phyloP scores from a whole-genome alignment of 2,113 vertebrate genomes.

The Crotalus horridus region DNA sequence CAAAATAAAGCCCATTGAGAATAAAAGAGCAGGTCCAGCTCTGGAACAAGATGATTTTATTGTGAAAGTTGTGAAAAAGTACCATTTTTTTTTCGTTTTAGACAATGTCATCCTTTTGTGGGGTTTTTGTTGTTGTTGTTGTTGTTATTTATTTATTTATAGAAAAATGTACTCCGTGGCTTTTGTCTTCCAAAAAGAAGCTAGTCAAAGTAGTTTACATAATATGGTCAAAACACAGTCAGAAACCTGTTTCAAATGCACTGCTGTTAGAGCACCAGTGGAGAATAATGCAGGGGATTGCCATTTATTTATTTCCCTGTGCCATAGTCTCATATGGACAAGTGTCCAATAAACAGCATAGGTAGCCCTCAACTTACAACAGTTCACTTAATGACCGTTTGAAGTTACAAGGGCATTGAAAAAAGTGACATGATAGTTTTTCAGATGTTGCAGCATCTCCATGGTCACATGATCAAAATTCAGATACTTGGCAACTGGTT shows the following conservation, averaged over 20 bases:
- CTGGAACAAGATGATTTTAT: not conserved
- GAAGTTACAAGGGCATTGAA: not conserved
- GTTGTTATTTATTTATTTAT: not conserved
- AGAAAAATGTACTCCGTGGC: not conserved
- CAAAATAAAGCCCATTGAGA: conserved; percentile 12
- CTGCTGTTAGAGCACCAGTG: not conserved
- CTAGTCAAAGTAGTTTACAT: not conserved
- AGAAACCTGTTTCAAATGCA: not conserved
- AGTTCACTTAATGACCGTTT: not conserved
- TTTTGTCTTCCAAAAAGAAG: not conserved
- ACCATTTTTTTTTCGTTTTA: not conserved
- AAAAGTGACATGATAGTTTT: not conserved
- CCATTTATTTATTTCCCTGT: not conserved
- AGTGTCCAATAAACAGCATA: not conserved
- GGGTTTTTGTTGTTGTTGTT: no score
- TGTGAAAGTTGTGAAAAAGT: not conserved
- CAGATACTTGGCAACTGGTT: not conserved
- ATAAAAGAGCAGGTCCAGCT: not conserved
- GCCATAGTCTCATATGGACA: not conserved
- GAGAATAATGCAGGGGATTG: not conserved
- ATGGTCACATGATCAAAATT: not conserved
- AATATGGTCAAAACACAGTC: not conserved
- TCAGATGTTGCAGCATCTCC: not conserved
- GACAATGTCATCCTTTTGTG: not conserved
- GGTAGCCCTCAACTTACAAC: not conserved